Conservation (phyloP, 2,113 vertebrate genomes). For the Athene cunicularia region DNA sequence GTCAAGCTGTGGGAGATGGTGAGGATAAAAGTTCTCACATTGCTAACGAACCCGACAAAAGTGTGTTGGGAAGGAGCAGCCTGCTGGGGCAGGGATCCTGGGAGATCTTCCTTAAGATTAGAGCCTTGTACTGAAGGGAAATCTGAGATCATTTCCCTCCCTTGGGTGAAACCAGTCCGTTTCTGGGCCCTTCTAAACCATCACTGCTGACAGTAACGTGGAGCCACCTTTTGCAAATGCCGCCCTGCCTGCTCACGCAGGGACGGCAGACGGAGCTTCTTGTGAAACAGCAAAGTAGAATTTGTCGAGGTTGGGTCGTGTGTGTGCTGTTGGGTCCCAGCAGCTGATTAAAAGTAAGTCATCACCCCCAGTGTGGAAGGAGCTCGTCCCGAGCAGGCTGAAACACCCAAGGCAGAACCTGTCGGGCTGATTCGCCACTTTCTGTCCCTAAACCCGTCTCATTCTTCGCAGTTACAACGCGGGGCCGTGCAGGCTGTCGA, state of each 20-base stretch:
- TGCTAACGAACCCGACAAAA: background rate
- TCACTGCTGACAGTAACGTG: background rate
- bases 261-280: background rate
- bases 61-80: background rate
- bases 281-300: background rate
- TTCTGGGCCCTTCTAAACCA: background rate
- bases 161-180: background rate
- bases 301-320: background rate
- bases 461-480: background rate
- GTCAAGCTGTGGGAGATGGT: background rate
- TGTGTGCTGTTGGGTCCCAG: background rate
- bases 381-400: background rate
- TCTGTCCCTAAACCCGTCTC: background rate
- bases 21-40: background rate
- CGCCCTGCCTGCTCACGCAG: background rate
- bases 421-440: background rate
- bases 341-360: background rate
- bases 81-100: background rate
- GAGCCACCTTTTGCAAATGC: background rate
- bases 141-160: background rate
- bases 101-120: background rate
- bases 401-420: background rate
- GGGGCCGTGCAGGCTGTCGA: accelerated
- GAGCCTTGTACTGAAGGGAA: background rate
- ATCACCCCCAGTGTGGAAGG: background rate